phyloP scores from a whole-genome alignment of 2,888 invertebrate species.

The Tuberolachnus salignus region DNA sequence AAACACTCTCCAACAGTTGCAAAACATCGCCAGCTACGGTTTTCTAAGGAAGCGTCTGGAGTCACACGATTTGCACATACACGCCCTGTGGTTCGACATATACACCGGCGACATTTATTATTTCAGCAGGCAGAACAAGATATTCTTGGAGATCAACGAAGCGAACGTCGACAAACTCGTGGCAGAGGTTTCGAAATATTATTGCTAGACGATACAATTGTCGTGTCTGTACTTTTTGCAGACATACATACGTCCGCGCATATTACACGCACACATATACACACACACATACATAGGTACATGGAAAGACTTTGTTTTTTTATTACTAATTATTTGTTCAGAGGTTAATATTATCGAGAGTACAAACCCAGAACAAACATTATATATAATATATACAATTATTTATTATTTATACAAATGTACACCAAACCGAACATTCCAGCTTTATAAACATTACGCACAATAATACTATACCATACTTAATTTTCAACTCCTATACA shows the following conservation, averaged over 20 bases:
- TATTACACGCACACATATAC: not conserved
- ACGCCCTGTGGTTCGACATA: slow-evolving; percentile 97
- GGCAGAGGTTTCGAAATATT: slow-evolving; percentile 79
- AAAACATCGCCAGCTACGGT: slow-evolving; percentile 91
- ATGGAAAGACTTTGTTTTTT: too few relatives aligned
- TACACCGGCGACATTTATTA: slow-evolving; percentile 95
- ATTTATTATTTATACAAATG: not conserved
- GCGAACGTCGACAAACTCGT: slow-evolving; percentile 75
- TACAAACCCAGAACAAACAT: not conserved
- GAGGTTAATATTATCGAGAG: not conserved
- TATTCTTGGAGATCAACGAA: slow-evolving; percentile 86
- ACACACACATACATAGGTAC: not conserved
- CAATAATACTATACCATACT: slow-evolving; percentile 14
- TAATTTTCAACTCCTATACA: slow-evolving; percentile 1
- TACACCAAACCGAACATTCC: slow-evolving; percentile 29
- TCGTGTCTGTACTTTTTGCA: too few relatives aligned
- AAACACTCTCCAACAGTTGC: slow-evolving; percentile 88
- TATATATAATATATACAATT: not conserved
- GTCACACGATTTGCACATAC: slow-evolving; percentile 82
- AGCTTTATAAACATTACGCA: not conserved
- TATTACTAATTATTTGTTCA: too few relatives aligned
- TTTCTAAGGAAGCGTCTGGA: slow-evolving; percentile 83
- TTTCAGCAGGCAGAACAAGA: slow-evolving; percentile 85
- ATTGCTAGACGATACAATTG: slow-evolving; percentile 67
- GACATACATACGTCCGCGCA: not conserved